Evolutionary conservation across 2,888 invertebrate species (phyloP).

Genomic region (Agrilus cyanescens): DNA sequence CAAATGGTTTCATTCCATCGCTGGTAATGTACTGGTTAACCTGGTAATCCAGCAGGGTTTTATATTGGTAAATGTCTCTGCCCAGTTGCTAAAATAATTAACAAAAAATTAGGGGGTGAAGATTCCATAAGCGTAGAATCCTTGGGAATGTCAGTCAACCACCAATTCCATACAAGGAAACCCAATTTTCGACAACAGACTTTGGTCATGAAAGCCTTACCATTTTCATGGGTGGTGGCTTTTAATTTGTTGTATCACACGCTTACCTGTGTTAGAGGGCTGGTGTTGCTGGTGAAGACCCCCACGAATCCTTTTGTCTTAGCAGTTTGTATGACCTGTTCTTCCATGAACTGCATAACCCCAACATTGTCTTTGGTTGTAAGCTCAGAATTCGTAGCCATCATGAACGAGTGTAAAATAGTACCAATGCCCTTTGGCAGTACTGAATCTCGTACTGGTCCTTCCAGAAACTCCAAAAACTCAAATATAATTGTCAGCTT

Average conservation of each 20-base stretch:
- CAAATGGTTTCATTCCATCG: slow-evolving; percentile 64
- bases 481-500: slow-evolving; percentile 62
- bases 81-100: slow-evolving; percentile 64
- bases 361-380: slow-evolving; percentile 64
- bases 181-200: too few species aligned
- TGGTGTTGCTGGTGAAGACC: slow-evolving; percentile 79
- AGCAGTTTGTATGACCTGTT: slow-evolving; percentile 57
- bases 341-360: slow-evolving; percentile 68
- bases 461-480: slow-evolving; percentile 66
- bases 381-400: slow-evolving; percentile 61
- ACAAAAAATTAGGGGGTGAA: slow-evolving; percentile 2
- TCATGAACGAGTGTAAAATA: slow-evolving; percentile 77
- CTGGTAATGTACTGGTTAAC: slow-evolving; percentile 64
- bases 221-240: background rate
- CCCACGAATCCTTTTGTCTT: slow-evolving; percentile 54
- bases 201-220: too few species aligned
- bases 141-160: background rate
- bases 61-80: slow-evolving; percentile 64
- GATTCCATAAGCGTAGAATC: background rate
- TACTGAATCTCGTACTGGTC: slow-evolving; percentile 51
- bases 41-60: slow-evolving; percentile 65
- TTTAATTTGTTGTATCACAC: background rate
- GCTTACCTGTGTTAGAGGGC: slow-evolving; percentile 71
- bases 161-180: background rate
- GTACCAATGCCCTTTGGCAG: slow-evolving; percentile 54